Base-by-base conservation (phyloP, 1,140 invertebrate species). In the Orchestia grillus region DNA sequence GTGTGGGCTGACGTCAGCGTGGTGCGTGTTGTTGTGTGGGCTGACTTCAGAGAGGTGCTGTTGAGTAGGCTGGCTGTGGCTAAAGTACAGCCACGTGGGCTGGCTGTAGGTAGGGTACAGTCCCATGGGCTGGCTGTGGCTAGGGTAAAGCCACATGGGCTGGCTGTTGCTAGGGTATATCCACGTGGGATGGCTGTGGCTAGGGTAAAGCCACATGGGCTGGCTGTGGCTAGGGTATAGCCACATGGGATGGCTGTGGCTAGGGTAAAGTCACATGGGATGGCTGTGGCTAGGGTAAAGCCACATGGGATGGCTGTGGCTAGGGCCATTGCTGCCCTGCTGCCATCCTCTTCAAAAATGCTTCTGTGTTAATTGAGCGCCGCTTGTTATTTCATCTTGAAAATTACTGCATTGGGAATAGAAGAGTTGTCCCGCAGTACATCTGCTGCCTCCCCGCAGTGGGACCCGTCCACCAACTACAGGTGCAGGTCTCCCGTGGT, bases 381-480 rank as follows among this genome's bases (percentile, higher is more conserved):
- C 15, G 1, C 11, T 36, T 77, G 62, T 23, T 77, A 3, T 77
- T 77, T 53, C 19, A 28, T 8, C 36, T 15, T 77, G 1, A 23
- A 36, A 19, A 77, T 1, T 36, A 28, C 36, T 77, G 62, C 11
- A 23, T 77, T 77, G 3, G 6, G 6, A 8, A 19, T 53, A 19
- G 19, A 8, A 53, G 36, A 77, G 1, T 36, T 77, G 47, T 36
- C 11, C 62, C 36, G 28, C 11, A 23, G 36, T 77, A 36, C 15
- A 77, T 42, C 36, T 95, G 4, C 6, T 57, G 47, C 23, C 47
- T 53, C 15, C 42, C n/a, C 28, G 23, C 87, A 95, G 95, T 95
- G 95, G 95, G 95, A 95, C 41, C 95, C 95, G 23, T n/a, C 44
- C 57, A 95, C 43, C 41, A 57, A 36, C 43, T 95, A 95, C 87